Evolutionary conservation across 2,113 vertebrate genomes (phyloP), one percentile per base, ranked within the genome.

Genomic region (Austrofundulus limnaeus): DNA sequence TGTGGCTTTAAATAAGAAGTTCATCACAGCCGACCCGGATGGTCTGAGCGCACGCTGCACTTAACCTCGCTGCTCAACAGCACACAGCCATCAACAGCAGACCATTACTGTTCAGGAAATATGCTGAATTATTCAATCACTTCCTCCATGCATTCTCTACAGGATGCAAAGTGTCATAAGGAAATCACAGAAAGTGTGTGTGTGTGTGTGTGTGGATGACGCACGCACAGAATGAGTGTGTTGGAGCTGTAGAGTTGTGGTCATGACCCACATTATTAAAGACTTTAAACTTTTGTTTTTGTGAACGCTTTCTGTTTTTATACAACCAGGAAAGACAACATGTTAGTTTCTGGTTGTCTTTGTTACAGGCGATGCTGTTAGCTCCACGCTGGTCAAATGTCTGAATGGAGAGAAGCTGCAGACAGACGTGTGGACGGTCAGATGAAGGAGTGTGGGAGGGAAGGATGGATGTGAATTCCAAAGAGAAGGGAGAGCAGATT

Each of bases 111-210:
- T 85, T 77, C 86, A 89, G 86, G 88, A 89, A 87, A 87, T 83
- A 82, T 71, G 78, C 76, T 89, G 80, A 89, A 89, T 89, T 80
- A 89, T 89, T 89, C 85, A 89, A 82, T 81, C 77, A 78, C 87
- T 80, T 86, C 85, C 81, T 82, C 64, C 69, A 41, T 81, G 66
- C 77, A 57, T 82, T 71, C 72, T 72, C 78, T 42, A 66, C 77
- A 88, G 86, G 81, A 85, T 81, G 80, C 63, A 72, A 63, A 47
- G 47, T 52, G 62, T 71, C 66, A 60, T 55, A 66, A 59, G 77
- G 60, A 81, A 72, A 81, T 84, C 70, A 71, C 64, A 66, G 66
- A 66, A 59, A 61, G 39, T 5, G 60, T 75, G 51, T 70, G 55
- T 59, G 47, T 69, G 53, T 62, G 39, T 56, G 16, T 53, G 24